phyloP scores from a whole-genome alignment of 2,113 vertebrate species.

The Eonycteris spelaea region DNA sequence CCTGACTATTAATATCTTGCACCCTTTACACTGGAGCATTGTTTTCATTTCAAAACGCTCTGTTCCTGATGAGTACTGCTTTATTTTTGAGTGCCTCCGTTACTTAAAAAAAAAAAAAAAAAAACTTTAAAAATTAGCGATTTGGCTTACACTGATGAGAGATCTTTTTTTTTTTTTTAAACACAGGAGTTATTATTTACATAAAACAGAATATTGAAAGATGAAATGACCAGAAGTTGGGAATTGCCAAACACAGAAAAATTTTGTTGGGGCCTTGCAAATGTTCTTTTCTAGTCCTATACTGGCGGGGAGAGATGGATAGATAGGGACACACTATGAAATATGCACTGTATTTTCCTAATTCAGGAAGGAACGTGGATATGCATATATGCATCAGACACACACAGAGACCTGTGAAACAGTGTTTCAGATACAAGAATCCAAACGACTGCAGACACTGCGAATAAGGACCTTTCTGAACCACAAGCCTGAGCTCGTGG shows the following conservation, averaged over 20 bases:
- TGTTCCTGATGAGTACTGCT: not conserved
- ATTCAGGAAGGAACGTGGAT: not conserved
- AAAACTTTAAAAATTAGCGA: not conserved
- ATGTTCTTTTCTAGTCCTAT: not conserved
- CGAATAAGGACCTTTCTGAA: not conserved
- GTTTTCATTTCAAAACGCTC: constrained; percentile 2
- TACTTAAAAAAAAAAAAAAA: not conserved
- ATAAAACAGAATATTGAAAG: not conserved
- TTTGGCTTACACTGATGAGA: not conserved
- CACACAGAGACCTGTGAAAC: not conserved
- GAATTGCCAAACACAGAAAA: not conserved
- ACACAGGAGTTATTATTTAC: not conserved
- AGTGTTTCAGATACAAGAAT: not conserved
- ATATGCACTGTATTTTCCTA: not conserved
- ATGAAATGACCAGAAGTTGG: not conserved
- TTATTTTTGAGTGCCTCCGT: constrained; percentile 35
- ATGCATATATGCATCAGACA: not conserved
- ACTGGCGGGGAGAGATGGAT: rapidly evolving
- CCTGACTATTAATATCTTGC: not conserved
- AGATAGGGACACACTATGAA: not conserved
- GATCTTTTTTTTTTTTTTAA: not conserved
- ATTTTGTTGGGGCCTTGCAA: not conserved
- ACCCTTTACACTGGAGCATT: constrained; percentile 26
- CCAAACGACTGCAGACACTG: not conserved
- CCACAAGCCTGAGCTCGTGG: not conserved